These are phyloP conservation scores for Atractosteus spatula DNA, from an alignment of 2,113 vertebrate species.

Conservation along the genomic window DNA sequence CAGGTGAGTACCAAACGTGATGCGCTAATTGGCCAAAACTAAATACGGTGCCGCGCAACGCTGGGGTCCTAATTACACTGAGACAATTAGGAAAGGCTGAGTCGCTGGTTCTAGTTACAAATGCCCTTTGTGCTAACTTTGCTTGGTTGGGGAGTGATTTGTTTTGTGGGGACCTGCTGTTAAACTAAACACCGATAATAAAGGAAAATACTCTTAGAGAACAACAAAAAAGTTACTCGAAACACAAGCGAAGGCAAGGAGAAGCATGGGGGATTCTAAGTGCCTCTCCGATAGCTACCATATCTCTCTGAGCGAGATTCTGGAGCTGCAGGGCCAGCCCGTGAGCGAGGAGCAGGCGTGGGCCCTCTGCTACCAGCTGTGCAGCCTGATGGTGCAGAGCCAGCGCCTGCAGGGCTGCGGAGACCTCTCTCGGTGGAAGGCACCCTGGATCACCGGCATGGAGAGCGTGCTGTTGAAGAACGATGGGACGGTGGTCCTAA, in stretches of 20 bases:
- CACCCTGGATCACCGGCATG: slow-evolving; percentile 4
- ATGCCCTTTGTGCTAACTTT: too few relatives aligned
- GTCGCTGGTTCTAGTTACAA: too few relatives aligned
- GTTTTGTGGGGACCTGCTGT: too few relatives aligned
- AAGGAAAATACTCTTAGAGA: too few relatives aligned
- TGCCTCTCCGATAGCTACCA: not conserved
- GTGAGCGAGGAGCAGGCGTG: slow-evolving; percentile 46
- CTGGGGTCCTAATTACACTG: too few relatives aligned
- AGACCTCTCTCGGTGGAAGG: not conserved
- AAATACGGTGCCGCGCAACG: too few relatives aligned
- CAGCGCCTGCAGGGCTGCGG: not conserved
- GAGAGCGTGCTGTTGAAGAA: slow-evolving; percentile 28
- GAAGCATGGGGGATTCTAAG: slow-evolving; percentile 21
- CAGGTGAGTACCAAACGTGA: too few relatives aligned
- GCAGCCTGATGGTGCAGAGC: slow-evolving; percentile 19
- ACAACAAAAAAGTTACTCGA: too few relatives aligned
- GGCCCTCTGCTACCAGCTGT: slow-evolving; percentile 43
- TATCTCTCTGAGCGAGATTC: slow-evolving; percentile 30
- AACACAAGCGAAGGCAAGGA: not conserved
- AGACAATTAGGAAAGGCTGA: too few relatives aligned
- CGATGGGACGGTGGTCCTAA: slow-evolving; percentile 32
- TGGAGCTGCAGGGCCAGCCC: slow-evolving; percentile 33
- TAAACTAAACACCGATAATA: too few relatives aligned
- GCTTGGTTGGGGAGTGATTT: too few relatives aligned
- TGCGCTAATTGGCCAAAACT: too few relatives aligned